phyloP scores from a whole-genome alignment of 2,888 invertebrate genomes.

The Drosophila mimica region DNA sequence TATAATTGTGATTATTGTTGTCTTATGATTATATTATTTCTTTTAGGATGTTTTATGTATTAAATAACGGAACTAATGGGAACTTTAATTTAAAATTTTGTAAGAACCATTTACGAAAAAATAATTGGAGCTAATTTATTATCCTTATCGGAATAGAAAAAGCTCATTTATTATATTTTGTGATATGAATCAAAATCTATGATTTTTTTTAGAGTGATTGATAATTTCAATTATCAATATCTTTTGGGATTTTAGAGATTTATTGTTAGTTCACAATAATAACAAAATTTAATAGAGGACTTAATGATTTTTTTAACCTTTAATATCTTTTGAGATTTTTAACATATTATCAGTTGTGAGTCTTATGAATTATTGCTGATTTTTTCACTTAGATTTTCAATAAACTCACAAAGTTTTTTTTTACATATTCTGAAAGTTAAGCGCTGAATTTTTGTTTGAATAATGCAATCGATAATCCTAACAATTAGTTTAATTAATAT shows the following conservation, averaged over 20 bases:
- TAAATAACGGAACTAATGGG: too few relatives aligned
- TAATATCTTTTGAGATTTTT: too few relatives aligned
- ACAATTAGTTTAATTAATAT: not conserved
- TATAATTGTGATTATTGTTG: not conserved
- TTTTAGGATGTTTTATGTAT: not conserved
- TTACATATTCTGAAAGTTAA: not conserved
- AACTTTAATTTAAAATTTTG: too few relatives aligned
- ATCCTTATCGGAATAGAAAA: not conserved
- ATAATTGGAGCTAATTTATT: not conserved
- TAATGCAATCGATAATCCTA: not conserved
- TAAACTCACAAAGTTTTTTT: not conserved
- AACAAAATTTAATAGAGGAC: not conserved
- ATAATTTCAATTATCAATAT: too few relatives aligned
- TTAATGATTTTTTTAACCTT: too few relatives aligned
- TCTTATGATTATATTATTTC: not conserved
- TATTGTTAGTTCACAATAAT: not conserved
- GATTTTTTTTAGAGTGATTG: too few relatives aligned
- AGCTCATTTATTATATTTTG: too few relatives aligned
- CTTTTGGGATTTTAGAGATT: not conserved
- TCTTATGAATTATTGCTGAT: not conserved
- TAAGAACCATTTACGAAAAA: too few relatives aligned
- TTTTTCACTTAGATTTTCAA: not conserved
- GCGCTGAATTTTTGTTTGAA: not conserved
- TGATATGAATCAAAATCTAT: not conserved
- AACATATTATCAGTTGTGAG: not conserved